Evolutionary conservation across 2,113 vertebrate species (phyloP).

Genomic region (Ctenodactylus gundi): DNA sequence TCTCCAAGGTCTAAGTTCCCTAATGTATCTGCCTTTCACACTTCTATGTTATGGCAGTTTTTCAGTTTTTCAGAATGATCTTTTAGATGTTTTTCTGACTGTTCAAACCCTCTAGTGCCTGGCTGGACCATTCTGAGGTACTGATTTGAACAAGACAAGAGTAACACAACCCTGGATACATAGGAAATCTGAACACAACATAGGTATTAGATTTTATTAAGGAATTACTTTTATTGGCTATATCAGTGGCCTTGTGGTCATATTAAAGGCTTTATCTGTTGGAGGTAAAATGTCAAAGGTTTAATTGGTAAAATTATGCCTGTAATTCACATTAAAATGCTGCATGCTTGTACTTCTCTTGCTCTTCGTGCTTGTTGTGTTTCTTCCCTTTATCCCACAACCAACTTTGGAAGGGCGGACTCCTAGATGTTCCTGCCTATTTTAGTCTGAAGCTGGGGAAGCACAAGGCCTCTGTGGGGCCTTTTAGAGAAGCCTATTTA

Average conservation of each 20-base stretch:
- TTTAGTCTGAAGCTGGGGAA: constrained; percentile 11
- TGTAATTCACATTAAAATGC: not conserved
- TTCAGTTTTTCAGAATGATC: not conserved
- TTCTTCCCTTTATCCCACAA: not conserved
- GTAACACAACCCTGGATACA: not conserved
- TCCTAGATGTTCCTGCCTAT: not conserved
- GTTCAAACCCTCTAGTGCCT: not conserved
- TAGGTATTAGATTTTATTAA: not conserved
- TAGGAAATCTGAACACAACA: not conserved
- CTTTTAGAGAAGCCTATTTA: constrained; percentile 33
- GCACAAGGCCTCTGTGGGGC: constrained; percentile 29
- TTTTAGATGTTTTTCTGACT: not conserved
- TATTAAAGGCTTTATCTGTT: not conserved
- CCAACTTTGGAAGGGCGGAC: not conserved
- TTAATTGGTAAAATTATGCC: not conserved
- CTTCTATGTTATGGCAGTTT: not conserved
- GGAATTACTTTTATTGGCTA: not conserved
- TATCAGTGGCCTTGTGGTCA: not conserved
- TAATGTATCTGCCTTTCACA: not conserved
- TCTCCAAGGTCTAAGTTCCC: not conserved
- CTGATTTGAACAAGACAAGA: not conserved
- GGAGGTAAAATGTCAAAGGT: not conserved
- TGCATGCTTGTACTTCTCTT: not conserved
- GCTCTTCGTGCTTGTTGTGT: not conserved
- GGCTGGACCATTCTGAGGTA: not conserved